Evolutionary conservation across 2,888 invertebrate species (phyloP).

Genomic region (Nycteola revayana): DNA sequence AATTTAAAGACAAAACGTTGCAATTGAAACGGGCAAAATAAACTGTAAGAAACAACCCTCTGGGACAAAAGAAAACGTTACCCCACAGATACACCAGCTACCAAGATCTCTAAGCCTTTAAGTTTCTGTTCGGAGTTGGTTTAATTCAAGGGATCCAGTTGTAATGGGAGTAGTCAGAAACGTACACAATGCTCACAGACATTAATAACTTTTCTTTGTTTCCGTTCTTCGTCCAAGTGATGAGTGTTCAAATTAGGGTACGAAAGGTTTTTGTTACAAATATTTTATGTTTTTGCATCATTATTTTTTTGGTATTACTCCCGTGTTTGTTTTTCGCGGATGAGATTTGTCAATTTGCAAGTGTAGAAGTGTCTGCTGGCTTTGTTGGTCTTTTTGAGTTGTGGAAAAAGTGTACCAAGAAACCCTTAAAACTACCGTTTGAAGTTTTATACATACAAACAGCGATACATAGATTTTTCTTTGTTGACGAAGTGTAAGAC

Average conservation of each 20-base stretch:
- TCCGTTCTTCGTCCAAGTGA: slow-evolving; percentile 49
- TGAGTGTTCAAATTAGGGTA: slow-evolving; percentile 41
- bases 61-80: slow-evolving; percentile 63
- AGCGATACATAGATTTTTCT: no score
- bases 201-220: slow-evolving; percentile 79
- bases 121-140: slow-evolving; percentile 20
- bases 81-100: slow-evolving; percentile 48
- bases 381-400: no score
- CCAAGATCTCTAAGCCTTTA: slow-evolving; percentile 37
- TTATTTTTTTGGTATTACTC: slow-evolving; percentile 21
- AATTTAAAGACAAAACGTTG: slow-evolving; percentile 49
- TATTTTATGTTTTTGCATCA: slow-evolving; percentile 30
- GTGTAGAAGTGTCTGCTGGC: no score
- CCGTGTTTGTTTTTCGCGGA: no score
- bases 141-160: slow-evolving; percentile 38
- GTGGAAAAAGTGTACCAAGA: no score
- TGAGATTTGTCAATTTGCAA: no score
- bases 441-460: no score
- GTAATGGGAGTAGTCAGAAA: slow-evolving; percentile 52
- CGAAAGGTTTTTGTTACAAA: slow-evolving; percentile 30
- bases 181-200: slow-evolving; percentile 71
- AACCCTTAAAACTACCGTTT: no score
- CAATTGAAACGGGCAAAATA: slow-evolving; percentile 55
- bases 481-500: no score
- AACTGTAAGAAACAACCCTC: slow-evolving; percentile 55